These are phyloP conservation scores for Muscicapa adusta DNA, from an alignment of 2,113 vertebrate genomes.

Conservation along the genomic window DNA sequence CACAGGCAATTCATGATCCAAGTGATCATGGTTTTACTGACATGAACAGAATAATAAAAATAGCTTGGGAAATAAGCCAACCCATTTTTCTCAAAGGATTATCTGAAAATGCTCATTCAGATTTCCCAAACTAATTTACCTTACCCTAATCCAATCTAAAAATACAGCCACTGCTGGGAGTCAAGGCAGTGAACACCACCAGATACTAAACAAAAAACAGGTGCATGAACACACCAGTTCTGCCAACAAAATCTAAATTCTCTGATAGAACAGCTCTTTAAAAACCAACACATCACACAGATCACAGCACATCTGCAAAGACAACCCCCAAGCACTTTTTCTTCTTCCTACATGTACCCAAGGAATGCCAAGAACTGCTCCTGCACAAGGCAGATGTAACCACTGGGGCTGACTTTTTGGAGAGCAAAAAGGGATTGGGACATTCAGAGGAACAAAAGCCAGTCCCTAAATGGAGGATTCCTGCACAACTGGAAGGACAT, in stretches of 20 bases:
- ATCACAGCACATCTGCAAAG: background rate
- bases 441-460: background rate
- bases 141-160: background rate
- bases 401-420: accelerated
- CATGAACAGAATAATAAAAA: background rate
- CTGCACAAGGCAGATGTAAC: background rate
- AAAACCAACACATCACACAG: background rate
- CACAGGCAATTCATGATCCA: background rate
- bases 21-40: background rate
- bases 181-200: background rate
- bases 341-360: background rate
- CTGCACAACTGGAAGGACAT: background rate
- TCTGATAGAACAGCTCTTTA: background rate
- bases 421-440: background rate
- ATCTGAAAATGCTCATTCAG: background rate
- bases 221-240: background rate
- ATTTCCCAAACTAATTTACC: background rate
- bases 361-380: background rate
- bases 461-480: background rate
- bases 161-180: background rate
- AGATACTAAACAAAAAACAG: background rate
- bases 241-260: background rate
- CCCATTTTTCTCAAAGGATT: background rate
- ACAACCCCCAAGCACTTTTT: background rate
- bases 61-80: background rate